Percentiles rank a stretch among this genome's conserved stretches.
Evolutionary conservation across 2,888 invertebrate genomes (phyloP).

Genomic region (Trachelus troglodyta): DNA sequence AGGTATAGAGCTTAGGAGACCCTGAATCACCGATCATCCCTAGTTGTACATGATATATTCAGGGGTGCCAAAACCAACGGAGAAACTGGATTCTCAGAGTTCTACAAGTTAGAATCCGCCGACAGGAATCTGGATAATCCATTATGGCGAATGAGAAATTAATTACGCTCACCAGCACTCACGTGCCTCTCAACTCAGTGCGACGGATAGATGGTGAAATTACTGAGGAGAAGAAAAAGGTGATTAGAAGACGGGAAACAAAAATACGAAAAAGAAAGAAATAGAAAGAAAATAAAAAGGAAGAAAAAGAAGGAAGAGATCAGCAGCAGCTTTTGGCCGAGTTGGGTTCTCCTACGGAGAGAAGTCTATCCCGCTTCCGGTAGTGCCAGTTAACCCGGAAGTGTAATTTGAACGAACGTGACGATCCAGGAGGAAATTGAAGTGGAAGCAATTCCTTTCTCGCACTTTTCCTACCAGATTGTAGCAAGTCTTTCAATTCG

Average conservation of each 20-base stretch:
- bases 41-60: too few relatives aligned
- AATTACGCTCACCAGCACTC: background rate
- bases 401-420: background rate
- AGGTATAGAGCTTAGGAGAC: background rate
- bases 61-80: background rate
- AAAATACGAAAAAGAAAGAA: background rate
- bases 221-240: background rate
- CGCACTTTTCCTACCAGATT: background rate
- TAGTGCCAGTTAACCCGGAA: background rate
- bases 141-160: background rate
- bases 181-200: background rate
- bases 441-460: background rate
- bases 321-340: background rate
- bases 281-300: background rate
- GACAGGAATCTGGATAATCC: background rate
- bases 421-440: background rate
- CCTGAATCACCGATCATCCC: background rate
- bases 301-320: background rate
- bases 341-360: background rate
- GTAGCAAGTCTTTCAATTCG: background rate
- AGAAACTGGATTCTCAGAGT: background rate
- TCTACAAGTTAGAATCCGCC: background rate
- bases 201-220: background rate
- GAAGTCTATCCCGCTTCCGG: background rate
- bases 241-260: background rate